Evolutionary conservation across 1,140 invertebrate species (phyloP), one percentile per base, ranked within the genome.

Genomic region (Aphis gossypii): DNA sequence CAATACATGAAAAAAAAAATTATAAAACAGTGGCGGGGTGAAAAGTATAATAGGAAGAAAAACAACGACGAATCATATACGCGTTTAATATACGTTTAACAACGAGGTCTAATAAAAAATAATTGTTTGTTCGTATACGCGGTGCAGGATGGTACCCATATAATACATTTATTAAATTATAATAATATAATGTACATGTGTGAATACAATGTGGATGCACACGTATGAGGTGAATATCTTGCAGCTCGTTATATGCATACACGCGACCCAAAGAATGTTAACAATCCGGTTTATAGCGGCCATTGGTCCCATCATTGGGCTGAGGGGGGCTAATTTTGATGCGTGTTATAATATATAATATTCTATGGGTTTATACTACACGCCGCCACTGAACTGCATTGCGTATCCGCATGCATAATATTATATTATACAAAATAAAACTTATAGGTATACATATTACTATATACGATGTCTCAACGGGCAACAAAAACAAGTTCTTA

Each of bases 221-320:
- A 30, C 44, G 25, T 44, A 30, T 86, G 38, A 38, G 60, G 60
- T 68, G 60, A 68, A n/a, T 14, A 68, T 68, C 60, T 68, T 9
- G 60, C 60, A 68, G 60, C 60, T 68, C 60, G 60, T 68, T 68
- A n/a, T 68, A 68, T 56, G 30, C 30, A 68, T 5, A 82, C 60
- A 21, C 88, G 88, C 51, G 88, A 41, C 51, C 35, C 76, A 46
- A 92, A 92, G 76, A 92, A 92, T 92, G 91, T 82, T 83, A 92
- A 92, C 68, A 83, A 92, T 92, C 91, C 91, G 91, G 91, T 92
- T 92, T 92, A 92, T 38, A 35, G 91, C 91, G 68, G 60, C n/a
- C 91, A 83, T 92, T 83, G 91, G 91, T 92, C 68, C 25, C 35
- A 14, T 68, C 35, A 5, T 68, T 68, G 60, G 30, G 60, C 30